Evolutionary conservation across 37 sponge, comb jelly and placozoan species (phyloP).

Genomic region (Chondrilla cf. caribensis): DNA sequence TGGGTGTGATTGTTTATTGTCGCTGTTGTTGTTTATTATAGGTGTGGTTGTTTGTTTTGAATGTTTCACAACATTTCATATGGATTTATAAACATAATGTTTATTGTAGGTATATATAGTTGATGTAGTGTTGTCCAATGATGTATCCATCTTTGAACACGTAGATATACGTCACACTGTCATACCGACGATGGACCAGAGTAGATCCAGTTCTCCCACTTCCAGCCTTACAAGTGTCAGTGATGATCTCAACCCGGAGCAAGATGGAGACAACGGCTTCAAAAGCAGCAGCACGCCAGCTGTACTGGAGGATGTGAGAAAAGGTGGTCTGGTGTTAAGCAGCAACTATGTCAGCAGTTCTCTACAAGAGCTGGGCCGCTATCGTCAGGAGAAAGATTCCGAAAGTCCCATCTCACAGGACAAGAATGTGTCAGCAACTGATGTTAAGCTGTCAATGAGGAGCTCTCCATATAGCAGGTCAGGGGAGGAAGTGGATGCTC

Average conservation of each 20-base stretch:
- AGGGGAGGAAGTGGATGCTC: background rate
- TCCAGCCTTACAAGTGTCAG: background rate
- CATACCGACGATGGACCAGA: background rate
- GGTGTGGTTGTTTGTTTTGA: too few relatives aligned
- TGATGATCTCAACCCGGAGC: background rate
- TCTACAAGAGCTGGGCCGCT: background rate
- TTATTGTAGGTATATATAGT: too few relatives aligned
- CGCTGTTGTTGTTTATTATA: too few relatives aligned
- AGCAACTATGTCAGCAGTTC: background rate
- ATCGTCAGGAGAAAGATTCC: background rate
- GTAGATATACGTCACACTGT: background rate
- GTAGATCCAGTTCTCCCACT: background rate
- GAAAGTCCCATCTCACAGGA: background rate
- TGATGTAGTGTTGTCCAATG: too few relatives aligned
- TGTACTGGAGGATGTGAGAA: background rate
- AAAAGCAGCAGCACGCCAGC: constrained; percentile 12
- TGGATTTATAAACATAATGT: too few relatives aligned
- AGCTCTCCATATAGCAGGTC: background rate
- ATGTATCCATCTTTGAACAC: background rate
- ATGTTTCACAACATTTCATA: too few relatives aligned
- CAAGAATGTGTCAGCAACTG: background rate
- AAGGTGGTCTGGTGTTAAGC: background rate
- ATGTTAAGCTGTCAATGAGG: background rate
- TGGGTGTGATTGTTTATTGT: too few relatives aligned
- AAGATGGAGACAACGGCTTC: background rate